These are phyloP conservation scores for Etheostoma spectabile DNA, from an alignment of 2,113 vertebrate genomes.

Conservation along the genomic window DNA sequence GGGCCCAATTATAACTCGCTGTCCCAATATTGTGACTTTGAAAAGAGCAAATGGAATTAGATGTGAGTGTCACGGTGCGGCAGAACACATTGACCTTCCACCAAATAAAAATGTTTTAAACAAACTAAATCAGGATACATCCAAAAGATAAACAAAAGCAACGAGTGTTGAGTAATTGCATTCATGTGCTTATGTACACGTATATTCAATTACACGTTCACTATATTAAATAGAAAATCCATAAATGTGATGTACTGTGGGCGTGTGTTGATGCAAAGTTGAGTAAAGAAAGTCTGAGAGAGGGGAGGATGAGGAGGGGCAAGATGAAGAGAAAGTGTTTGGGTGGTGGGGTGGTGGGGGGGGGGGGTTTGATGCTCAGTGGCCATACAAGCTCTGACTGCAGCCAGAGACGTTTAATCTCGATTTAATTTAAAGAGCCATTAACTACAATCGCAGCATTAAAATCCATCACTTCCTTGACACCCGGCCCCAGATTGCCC, in stretches of 20 bases:
- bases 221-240: conserved; percentile 2
- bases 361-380: conserved; percentile 20
- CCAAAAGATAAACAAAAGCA: conserved; percentile 39
- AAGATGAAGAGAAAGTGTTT: conserved; percentile 49
- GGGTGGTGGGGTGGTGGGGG: neutral
- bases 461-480: conserved; percentile 85
- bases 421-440: conserved; percentile 86
- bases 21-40: conserved; percentile 73
- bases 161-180: neutral
- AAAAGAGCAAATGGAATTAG: conserved; percentile 72
- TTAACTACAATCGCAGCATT: conserved; percentile 85
- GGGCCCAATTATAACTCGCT: conserved; percentile 78
- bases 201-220: neutral
- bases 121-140: conserved; percentile 9
- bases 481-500: conserved; percentile 81
- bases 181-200: neutral
- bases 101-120: conserved; percentile 24
- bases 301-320: conserved; percentile 48
- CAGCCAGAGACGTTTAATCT: conserved; percentile 81
- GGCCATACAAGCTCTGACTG: conserved; percentile 62
- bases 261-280: conserved; percentile 51
- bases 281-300: conserved; percentile 47
- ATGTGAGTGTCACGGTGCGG: conserved; percentile 30
- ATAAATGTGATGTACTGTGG: neutral
- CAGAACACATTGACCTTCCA: conserved; percentile 26